phyloP scores from a whole-genome alignment of 2,797 vertebrate species.

The Myotis findleyi region DNA sequence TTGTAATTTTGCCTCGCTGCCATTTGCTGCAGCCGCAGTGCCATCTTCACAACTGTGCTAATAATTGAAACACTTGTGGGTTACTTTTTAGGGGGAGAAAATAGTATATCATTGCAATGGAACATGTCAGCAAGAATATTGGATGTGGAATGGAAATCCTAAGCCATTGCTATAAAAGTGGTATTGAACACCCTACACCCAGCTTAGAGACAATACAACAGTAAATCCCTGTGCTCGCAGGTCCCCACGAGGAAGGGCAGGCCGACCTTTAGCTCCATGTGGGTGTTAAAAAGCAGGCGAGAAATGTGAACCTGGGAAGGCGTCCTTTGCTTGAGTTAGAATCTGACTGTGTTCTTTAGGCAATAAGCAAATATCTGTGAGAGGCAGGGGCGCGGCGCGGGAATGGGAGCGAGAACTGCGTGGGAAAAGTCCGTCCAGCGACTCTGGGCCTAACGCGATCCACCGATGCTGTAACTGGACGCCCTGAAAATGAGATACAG shows the following conservation, averaged over 20 bases:
- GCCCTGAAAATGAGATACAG: slow-evolving; percentile 71
- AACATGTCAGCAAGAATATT: slow-evolving; percentile 84
- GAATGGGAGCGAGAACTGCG: neutral
- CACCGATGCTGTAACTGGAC: slow-evolving; percentile 61
- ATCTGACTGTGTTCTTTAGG: slow-evolving; percentile 61
- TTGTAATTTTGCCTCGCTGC: slow-evolving; percentile 73
- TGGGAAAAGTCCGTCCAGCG: slow-evolving; percentile 67
- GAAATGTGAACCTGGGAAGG: slow-evolving; percentile 77
- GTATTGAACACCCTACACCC: slow-evolving; percentile 62
- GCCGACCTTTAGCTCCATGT: neutral
- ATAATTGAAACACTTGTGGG: slow-evolving; percentile 83
- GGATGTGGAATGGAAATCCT: slow-evolving; percentile 77
- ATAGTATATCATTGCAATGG: slow-evolving; percentile 77
- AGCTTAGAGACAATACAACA: slow-evolving; percentile 69
- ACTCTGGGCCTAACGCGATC: slow-evolving; percentile 45
- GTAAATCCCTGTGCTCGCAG: slow-evolving; percentile 69
- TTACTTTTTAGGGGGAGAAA: slow-evolving; percentile 69
- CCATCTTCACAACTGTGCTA: slow-evolving; percentile 79
- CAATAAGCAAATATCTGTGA: slow-evolving; percentile 70
- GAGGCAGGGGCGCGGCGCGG: neutral
- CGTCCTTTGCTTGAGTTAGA: slow-evolving; percentile 73
- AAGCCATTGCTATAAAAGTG: slow-evolving; percentile 78
- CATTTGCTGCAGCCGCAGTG: slow-evolving; percentile 78
- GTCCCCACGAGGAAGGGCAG: slow-evolving; percentile 40
- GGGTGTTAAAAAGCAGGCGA: slow-evolving; percentile 51